These are phyloP conservation scores for Criorhina ranunculi DNA, from an alignment of 2,888 invertebrate species.

Conservation along the genomic window DNA sequence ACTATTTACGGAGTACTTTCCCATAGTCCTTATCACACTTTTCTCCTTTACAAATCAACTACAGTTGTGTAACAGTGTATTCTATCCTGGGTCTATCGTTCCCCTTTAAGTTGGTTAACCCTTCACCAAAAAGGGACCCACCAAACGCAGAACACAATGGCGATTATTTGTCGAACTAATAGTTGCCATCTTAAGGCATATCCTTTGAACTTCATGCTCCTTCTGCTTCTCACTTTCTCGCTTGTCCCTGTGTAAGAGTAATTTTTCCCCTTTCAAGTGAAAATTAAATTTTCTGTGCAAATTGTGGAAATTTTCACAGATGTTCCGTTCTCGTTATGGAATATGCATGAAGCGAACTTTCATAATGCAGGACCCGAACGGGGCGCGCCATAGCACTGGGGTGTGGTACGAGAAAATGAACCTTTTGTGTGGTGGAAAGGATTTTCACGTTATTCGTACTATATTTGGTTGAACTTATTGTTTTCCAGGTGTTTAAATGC, in stretches of 20 bases:
- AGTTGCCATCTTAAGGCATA: conserved; percentile 11
- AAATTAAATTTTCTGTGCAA: conserved; percentile 45
- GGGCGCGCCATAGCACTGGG: background rate
- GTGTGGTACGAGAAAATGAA: background rate
- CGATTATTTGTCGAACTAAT: conserved; percentile 17
- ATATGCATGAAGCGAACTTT: conserved; percentile 55
- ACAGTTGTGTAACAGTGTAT: too few relatives aligned
- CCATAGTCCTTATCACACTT: too few relatives aligned
- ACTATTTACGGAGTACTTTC: too few relatives aligned
- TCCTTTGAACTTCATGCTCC: background rate
- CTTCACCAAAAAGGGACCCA: too few relatives aligned
- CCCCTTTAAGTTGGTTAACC: too few relatives aligned
- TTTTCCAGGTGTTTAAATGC: conserved; percentile 23
- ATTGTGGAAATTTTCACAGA: conserved; percentile 44
- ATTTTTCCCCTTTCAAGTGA: conserved; percentile 11
- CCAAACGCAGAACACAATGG: background rate
- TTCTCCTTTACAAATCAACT: too few relatives aligned
- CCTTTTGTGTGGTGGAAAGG: conserved; percentile 38
- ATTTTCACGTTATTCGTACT: conserved; percentile 1
- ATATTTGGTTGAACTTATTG: conserved; percentile 7
- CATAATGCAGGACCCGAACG: conserved; percentile 52
- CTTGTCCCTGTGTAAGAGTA: background rate
- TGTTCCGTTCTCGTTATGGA: conserved; percentile 45
- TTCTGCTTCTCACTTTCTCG: background rate
- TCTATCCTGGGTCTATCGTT: too few relatives aligned